These are phyloP conservation scores for Himalopsyche kuldschensis DNA, from an alignment of 2,888 invertebrate genomes.

Conservation along the genomic window DNA sequence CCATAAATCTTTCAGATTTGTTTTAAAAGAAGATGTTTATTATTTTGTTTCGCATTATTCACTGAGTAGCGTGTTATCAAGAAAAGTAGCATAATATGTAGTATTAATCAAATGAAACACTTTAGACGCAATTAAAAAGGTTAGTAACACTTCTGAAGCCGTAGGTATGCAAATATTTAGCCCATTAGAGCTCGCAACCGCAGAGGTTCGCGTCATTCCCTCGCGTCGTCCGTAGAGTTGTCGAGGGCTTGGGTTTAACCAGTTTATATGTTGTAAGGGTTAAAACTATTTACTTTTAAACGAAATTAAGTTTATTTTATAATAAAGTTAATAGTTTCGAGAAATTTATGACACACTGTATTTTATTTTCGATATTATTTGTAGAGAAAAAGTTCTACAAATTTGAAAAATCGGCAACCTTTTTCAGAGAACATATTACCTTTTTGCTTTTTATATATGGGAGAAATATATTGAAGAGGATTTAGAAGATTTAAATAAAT, in stretches of 20 bases:
- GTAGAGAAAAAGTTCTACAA: too few relatives aligned
- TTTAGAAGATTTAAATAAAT: too few relatives aligned
- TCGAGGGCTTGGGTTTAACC: not conserved
- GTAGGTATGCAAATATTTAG: slow-evolving; percentile 35
- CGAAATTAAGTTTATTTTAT: not conserved
- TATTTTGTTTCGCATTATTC: too few relatives aligned
- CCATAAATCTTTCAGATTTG: too few relatives aligned
- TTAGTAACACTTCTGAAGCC: not conserved
- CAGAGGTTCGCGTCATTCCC: not conserved
- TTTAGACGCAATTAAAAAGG: not conserved
- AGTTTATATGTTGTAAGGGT: not conserved
- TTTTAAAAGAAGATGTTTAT: too few relatives aligned
- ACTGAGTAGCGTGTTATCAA: too few relatives aligned
- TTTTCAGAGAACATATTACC: too few relatives aligned
- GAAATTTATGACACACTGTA: too few relatives aligned
- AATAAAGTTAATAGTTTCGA: not conserved
- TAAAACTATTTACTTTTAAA: not conserved
- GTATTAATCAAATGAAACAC: not conserved
- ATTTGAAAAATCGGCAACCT: too few relatives aligned
- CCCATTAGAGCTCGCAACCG: slow-evolving; percentile 14
- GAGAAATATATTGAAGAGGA: too few relatives aligned
- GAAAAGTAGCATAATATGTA: not conserved
- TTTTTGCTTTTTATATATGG: too few relatives aligned
- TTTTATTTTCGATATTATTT: too few relatives aligned
- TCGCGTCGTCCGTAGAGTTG: not conserved